Evolutionary conservation across 2,797 vertebrate genomes (phyloP), one percentile per base, ranked within the genome.

Genomic region (Pempheris klunzingeri): DNA sequence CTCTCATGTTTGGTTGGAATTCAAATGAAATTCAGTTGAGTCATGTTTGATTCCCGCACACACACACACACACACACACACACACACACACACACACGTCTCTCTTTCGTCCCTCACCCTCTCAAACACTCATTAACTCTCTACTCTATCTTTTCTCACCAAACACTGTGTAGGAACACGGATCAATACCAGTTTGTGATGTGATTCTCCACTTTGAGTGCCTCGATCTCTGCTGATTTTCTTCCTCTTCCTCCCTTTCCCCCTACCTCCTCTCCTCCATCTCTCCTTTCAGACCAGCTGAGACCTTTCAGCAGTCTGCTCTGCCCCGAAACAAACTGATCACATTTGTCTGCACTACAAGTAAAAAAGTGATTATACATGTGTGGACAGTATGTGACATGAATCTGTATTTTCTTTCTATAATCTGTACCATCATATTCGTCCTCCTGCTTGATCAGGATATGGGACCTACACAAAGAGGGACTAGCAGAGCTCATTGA

Each of bases 101-200:
- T 49, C 49, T 62, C 26, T 68, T 78, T 73, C 52, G 38, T 62
- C 77, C 32, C 53, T 66, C 63, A 38, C 70, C 50, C 58, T 81
- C 71, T 82, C 71, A 80, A 85, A 80, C 65, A 85, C 77, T 85
- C 82, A 91, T 90, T 90, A 89, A 76, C 78, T 83, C 80, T 77
- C 79, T 64, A 85, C 88, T 84, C 82, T 80, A 77, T 86, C 79
- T 81, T 81, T 84, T 83, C 84, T 86, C 84, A 87, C 86, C 90
- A 87, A 92, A 91, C 88, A 88, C 80, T 69, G 87, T 80, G 85
- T 85, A 87, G 77, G 81, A 89, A 88, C 88, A 88, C 77, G 75
- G 84, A 92, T 92, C 91, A 87, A 91, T 91, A 90, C 67, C 71
- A 67, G 73, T 86, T 90, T 87, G 85, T 86, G 81, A 90, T 90